A percentile compares a stretch with the other conserved stretches of the same genome.
Evolutionary conservation across 2,113 vertebrate species (phyloP).

Genomic region (Xyliphius kryptos): DNA sequence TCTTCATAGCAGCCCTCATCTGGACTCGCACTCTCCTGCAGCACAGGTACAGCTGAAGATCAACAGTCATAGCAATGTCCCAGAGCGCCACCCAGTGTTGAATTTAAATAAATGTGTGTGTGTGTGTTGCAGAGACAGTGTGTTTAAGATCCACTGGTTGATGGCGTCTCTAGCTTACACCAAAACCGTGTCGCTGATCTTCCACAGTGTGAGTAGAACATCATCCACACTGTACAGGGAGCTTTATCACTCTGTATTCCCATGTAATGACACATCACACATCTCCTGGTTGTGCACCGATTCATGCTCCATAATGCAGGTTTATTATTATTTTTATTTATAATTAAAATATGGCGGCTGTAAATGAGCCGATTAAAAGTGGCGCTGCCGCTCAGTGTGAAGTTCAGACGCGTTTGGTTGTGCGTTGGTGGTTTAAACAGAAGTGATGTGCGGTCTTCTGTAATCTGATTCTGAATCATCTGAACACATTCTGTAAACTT

Average conservation of each 20-base stretch:
- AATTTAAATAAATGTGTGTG: conserved; percentile 23
- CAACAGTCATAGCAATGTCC: background rate
- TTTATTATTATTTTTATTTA: too few relatives aligned
- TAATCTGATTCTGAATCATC: too few relatives aligned
- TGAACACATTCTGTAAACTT: too few relatives aligned
- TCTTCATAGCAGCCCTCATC: conserved; percentile 65
- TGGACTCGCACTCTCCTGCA: conserved; percentile 76
- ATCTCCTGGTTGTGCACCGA: background rate
- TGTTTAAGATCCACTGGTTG: conserved; percentile 85
- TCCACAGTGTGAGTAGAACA: conserved; percentile 71
- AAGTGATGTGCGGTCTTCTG: too few relatives aligned
- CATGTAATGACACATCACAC: background rate
- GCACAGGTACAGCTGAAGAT: conserved; percentile 61
- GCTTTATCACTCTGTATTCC: too few relatives aligned
- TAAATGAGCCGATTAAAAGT: too few relatives aligned
- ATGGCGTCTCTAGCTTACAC: conserved; percentile 79
- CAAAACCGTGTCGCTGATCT: conserved; percentile 72
- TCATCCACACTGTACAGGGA: background rate
- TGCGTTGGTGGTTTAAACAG: too few relatives aligned
- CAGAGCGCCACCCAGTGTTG: background rate
- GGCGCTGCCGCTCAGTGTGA: too few relatives aligned
- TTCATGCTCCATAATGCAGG: background rate
- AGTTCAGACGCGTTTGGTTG: too few relatives aligned
- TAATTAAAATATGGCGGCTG: too few relatives aligned
- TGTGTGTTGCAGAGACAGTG: conserved; percentile 63